A percentile compares a stretch with the other conserved stretches of the same genome.
Conservation (phyloP, 1,140 invertebrate genomes). For the Colletes gigas region DNA sequence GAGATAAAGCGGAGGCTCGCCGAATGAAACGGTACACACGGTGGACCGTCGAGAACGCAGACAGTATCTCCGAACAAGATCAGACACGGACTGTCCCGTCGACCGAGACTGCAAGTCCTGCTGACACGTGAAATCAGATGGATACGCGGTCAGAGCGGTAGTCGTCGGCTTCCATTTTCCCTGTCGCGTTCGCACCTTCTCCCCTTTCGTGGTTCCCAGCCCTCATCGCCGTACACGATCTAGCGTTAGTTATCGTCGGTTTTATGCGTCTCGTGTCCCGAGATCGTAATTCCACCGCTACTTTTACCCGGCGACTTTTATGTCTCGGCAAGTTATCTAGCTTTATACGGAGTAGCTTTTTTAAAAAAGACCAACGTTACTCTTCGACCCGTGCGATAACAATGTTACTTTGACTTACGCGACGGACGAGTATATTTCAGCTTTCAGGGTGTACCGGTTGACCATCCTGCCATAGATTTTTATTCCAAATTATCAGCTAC, state of each 20-base stretch:
- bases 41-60: conserved; percentile 27
- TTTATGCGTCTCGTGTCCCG: neutral
- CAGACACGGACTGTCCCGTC: conserved; percentile 44
- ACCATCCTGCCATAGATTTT: no score
- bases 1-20: conserved; percentile 52
- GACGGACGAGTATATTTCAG: no score
- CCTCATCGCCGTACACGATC: neutral
- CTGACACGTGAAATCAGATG: conserved; percentile 60
- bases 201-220: neutral
- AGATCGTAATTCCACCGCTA: conserved; percentile 16
- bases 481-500: no score
- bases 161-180: conserved; percentile 43
- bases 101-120: conserved; percentile 14
- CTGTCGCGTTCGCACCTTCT: conserved; percentile 22
- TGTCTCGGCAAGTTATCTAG: conserved; percentile 14
- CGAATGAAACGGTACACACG: conserved; percentile 47
- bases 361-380: neutral
- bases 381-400: no score
- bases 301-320: conserved; percentile 42
- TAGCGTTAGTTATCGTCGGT: conserved; percentile 34
- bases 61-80: conserved; percentile 62
- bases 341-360: neutral
- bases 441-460: no score
- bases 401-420: no score
- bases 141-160: conserved; percentile 25